phyloP scores from a whole-genome alignment of 2,113 vertebrate species.

The Pristiophorus japonicus region DNA sequence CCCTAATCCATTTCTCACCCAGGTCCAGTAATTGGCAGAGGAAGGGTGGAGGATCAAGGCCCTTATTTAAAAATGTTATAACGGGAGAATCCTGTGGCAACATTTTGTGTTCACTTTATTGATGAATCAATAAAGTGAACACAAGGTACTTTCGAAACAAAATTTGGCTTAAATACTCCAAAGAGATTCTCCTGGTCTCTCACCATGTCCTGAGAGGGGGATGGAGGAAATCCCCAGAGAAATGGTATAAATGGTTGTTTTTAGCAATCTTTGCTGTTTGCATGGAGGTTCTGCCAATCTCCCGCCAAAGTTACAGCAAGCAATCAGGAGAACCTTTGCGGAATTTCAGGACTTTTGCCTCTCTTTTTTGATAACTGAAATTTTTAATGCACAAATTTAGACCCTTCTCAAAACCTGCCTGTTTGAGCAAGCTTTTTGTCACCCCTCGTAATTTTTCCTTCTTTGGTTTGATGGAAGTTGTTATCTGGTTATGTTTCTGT shows the following conservation, averaged over 20 bases:
- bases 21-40: too few relatives aligned
- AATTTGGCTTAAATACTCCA: not conserved
- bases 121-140: not conserved
- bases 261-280: not conserved
- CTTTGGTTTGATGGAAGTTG: not conserved
- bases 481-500: not conserved
- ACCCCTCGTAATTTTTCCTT: not conserved
- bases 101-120: not conserved
- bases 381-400: not conserved
- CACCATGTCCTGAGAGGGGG: not conserved
- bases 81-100: not conserved
- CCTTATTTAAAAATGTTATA: not conserved
- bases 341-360: not conserved
- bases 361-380: not conserved
- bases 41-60: not conserved
- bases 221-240: not conserved
- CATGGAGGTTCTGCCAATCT: not conserved
- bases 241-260: not conserved
- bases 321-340: too few relatives aligned
- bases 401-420: not conserved
- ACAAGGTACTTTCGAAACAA: not conserved
- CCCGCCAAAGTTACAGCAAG: not conserved
- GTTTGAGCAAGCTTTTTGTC: not conserved
- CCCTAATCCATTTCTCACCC: not conserved
- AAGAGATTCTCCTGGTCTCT: not conserved